Conservation (phyloP, 2,113 vertebrate genomes). For the Puffinus mauretanicus region DNA sequence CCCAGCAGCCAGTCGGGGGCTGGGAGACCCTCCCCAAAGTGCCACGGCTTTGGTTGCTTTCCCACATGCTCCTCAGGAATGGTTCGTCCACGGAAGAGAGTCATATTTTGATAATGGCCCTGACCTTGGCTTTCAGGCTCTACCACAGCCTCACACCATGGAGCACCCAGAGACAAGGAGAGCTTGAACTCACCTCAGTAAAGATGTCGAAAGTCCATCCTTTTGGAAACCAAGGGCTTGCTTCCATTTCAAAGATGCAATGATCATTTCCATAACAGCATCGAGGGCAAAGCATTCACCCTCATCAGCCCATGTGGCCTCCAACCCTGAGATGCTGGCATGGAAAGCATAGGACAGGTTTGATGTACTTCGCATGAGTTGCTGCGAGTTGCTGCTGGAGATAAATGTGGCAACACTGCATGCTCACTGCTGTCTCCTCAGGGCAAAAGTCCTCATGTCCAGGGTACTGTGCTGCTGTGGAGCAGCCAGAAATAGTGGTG, state of each 20-base stretch:
- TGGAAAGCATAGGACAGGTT: background rate
- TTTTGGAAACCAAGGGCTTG: background rate
- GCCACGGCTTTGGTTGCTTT: background rate
- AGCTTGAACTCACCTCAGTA: background rate
- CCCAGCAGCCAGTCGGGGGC: background rate
- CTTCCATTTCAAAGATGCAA: background rate
- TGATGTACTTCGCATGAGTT: background rate
- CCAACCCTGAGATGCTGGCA: background rate
- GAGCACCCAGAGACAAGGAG: background rate
- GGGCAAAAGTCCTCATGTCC: background rate
- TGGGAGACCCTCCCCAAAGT: background rate
- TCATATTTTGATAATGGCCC: background rate
- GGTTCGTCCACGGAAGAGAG: fast-evolving
- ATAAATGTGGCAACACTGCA: background rate
- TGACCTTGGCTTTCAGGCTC: background rate
- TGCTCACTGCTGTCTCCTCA: background rate
- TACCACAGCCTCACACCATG: background rate
- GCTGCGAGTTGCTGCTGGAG: background rate
- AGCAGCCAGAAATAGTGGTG: background rate
- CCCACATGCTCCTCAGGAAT: fast-evolving
- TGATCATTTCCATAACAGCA: background rate
- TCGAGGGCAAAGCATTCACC: background rate
- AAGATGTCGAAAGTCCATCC: background rate
- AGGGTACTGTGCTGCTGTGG: background rate
- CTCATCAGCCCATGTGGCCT: background rate